Conservation (phyloP, 2,113 vertebrate genomes). For the human region GRCh38 chr21:23010501-23011000, state of each 20-base stretch:
- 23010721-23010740: not conserved
- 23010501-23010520: not conserved
- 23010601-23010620: not conserved
- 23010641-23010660: not conserved
- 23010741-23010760: not conserved
- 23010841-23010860: not conserved
- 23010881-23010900: not conserved
- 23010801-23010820: not conserved
- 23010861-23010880: not conserved
- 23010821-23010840: not conserved
- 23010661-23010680: not conserved
- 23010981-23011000: not conserved
- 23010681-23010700: not conserved
- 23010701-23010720: not conserved
- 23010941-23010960: not conserved
- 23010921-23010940: not conserved
- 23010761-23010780: not conserved
- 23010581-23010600: not conserved
- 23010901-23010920: not conserved
- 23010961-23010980: not conserved
- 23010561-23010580: rapidly evolving
- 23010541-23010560: rapidly evolving
- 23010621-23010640: not conserved
- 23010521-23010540: not conserved
- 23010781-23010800: not conserved